Percentiles rank a stretch among this genome's conserved stretches.
These are phyloP conservation scores for Acrobasis repandana DNA, from an alignment of 2,888 invertebrate genomes.

Conservation along the genomic window DNA sequence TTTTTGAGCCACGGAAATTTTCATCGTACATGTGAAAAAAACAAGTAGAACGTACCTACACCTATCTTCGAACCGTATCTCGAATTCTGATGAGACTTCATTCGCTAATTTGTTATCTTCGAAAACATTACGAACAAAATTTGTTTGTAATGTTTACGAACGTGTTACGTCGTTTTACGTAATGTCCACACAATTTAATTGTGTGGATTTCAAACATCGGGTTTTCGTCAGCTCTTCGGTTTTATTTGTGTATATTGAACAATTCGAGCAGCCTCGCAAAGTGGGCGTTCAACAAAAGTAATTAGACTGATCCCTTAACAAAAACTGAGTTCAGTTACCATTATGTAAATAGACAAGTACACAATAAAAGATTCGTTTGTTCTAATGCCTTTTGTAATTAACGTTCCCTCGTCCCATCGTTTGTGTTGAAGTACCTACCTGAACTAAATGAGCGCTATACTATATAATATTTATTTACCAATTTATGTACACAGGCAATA, in stretches of 20 bases:
- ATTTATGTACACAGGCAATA: too few relatives aligned
- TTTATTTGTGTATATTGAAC: background rate
- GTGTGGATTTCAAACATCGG: background rate
- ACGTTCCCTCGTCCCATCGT: too few relatives aligned
- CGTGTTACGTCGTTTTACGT: too few relatives aligned
- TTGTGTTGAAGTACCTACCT: too few relatives aligned
- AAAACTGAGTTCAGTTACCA: background rate
- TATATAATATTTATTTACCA: too few relatives aligned
- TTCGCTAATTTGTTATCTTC: background rate
- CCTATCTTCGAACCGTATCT: background rate
- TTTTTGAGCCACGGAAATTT: too few relatives aligned
- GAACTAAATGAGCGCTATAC: too few relatives aligned
- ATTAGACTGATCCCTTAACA: background rate
- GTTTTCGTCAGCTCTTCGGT: background rate
- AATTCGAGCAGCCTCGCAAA: background rate
- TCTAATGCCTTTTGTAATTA: conserved; percentile 2
- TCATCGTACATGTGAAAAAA: background rate
- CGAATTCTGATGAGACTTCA: background rate
- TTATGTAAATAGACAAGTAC: background rate
- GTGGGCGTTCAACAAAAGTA: conserved; percentile 2
- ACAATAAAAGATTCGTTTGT: background rate
- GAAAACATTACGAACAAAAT: background rate
- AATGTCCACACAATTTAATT: too few relatives aligned
- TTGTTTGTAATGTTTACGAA: too few relatives aligned
- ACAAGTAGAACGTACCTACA: background rate